Evolutionary conservation across 2,888 invertebrate genomes (phyloP), one percentile per base, ranked within the genome.

Genomic region (Arge pagana): DNA sequence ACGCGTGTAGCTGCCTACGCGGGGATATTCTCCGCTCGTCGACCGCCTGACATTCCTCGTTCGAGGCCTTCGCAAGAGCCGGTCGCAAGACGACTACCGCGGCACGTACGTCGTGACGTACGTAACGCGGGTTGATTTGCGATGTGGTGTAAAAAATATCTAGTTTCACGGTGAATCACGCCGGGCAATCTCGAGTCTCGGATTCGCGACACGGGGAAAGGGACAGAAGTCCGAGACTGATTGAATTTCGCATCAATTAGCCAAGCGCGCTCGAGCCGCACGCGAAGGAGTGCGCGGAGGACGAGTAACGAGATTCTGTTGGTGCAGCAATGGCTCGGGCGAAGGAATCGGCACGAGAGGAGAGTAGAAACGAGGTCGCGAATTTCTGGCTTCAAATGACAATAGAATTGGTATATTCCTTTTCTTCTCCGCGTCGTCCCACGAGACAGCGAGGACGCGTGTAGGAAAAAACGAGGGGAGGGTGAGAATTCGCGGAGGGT

Each of bases 211-310:
- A 15, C 11, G 4, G 16, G 26, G 26, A 40, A 52, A 55, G 33
- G 30, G 28, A 49, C 51, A n/a, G n/a, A n/a, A n/a, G 54, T 54
- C 64, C 66, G 63, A 66, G 65, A 69, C 67, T 64, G 65, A 72
- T 68, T 62, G 64, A 68, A 69, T 72, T 68, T 67, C 62, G 69
- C 68, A 70, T 69, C 65, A 70, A 70, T 71, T 70, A 71, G 68
- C 60, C 62, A 65, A 67, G 67, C 65, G 60, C 70, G 64, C 66
- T 70, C 69, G 68, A 68, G 64, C 60, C 53, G 58, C 66, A 67
- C 68, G 68, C 69, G 60, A 65, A 61, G 60, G 60, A 26, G 4
- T 7, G 33, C 33, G 13, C 15, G 1, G 7, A n/a, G 2, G 2
- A 18, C 6, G 3, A 37, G 24, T 7, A 18, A 19, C 4, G 21